phyloP scores from a whole-genome alignment of 2,797 vertebrate genomes.

The Bradypodion ventrale region DNA sequence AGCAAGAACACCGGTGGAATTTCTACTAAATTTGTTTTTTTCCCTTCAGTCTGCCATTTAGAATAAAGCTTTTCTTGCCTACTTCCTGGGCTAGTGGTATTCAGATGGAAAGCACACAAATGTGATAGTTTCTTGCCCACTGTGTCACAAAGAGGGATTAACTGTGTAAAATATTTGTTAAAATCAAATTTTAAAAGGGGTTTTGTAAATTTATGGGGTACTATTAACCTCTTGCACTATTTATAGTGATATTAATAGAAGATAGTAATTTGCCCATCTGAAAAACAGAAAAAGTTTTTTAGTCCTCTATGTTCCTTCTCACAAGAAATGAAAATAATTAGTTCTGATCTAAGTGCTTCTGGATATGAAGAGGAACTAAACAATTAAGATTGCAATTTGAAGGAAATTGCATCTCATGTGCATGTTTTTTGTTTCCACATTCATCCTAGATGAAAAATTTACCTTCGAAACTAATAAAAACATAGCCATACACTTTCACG shows the following conservation, averaged over 20 bases:
- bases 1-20: background rate
- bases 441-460: too few species aligned
- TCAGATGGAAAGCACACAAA: background rate
- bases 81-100: background rate
- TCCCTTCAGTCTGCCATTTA: background rate
- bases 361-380: background rate
- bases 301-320: background rate
- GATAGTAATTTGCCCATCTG: background rate
- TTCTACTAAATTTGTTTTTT: background rate
- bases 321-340: background rate
- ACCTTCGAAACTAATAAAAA: too few species aligned
- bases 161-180: background rate
- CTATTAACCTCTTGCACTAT: background rate
- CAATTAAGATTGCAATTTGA: too few species aligned
- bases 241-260: background rate
- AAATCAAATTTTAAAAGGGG: background rate
- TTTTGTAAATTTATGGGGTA: background rate
- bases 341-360: background rate
- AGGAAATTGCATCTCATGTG: too few species aligned
- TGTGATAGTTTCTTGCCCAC: background rate
- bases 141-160: background rate
- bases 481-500: too few species aligned
- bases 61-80: background rate
- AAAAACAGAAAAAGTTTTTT: background rate
- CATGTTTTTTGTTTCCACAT: too few species aligned